Base-by-base conservation (phyloP, 1,140 invertebrate species). In the Homarus americanus region DNA sequence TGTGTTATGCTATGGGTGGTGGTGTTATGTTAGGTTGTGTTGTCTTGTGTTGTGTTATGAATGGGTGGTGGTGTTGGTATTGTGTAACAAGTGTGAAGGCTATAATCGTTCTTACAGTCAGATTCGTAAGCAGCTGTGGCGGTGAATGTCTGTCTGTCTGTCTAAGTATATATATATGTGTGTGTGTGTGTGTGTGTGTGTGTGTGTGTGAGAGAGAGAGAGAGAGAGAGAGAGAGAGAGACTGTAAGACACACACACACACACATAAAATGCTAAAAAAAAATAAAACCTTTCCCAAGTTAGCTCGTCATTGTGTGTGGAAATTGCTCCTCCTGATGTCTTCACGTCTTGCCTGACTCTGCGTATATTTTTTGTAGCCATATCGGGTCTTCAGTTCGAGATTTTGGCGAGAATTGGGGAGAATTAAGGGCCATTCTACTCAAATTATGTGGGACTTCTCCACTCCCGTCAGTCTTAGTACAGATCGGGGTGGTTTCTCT, bases 351-450 rank as follows among this genome's bases (percentile, higher is more conserved):
- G 63, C 63, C 28, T 69, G 63, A 32, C 63, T 28, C n/a, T 69
- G 63, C 63, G 63, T 69, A 69, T 49, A 49, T 49, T 15, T 7
- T 28, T 28, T 28, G 28, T 28, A 4, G 15, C 63, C n/a, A 69
- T 28, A 32, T 69, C 63, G 63, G 63, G 17, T 58, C 53, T 15
- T 58, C 17, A 58, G 10, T 58, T 58, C 17, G 40, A 32, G 49
- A 63, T 82, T 82, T 36, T 20, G 79, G 32, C 49, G 38, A 36
- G 79, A 82, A 82, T 80, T 80, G 78, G 38, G n/a, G 41, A 7
- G 44, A 53, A 80, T 82, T 82, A 82, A 63, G 32, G 20, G 79
- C 41, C 41, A 36, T 82, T 82, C 32, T 36, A 17, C 3, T 36
- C 49, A 63, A 63, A 63, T 32, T 34, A 82, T 63, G 32, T 82